Conservation (phyloP, 1,140 invertebrate genomes). For the Drosophila pseudoananassae region DNA sequence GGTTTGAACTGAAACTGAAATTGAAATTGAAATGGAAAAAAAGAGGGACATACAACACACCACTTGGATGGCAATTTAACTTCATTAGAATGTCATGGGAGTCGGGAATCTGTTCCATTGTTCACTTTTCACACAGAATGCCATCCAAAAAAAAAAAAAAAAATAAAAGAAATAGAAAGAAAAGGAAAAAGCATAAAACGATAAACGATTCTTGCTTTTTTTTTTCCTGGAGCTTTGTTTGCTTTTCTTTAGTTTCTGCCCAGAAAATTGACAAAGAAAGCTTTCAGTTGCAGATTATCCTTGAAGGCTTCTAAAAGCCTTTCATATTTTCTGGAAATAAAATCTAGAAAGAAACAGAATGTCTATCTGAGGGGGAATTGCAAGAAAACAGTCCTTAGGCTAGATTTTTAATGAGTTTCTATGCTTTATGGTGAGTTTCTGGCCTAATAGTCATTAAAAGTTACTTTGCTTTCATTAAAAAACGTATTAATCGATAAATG, state of each 20-base stretch:
- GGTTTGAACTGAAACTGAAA: conserved; percentile 27
- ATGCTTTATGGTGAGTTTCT: too few species aligned
- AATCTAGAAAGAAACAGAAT: not conserved
- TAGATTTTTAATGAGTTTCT: too few species aligned
- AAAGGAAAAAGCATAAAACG: conserved; percentile 17
- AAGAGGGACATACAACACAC: conserved; percentile 10
- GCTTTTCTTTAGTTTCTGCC: conserved; percentile 5
- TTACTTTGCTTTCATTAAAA: too few species aligned
- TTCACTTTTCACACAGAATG: conserved; percentile 6
- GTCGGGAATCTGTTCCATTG: conserved; percentile 18
- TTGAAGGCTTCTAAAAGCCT: not conserved
- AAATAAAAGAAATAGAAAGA: not conserved
- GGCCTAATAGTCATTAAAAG: not conserved
- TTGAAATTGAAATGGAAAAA: conserved; percentile 20
- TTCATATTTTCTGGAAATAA: not conserved
- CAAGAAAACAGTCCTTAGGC: too few species aligned
- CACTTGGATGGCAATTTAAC: conserved; percentile 52
- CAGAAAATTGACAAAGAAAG: not conserved
- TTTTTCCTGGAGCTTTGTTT: conserved; percentile 4
- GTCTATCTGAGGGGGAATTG: too few species aligned
- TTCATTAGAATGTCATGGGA: conserved; percentile 65
- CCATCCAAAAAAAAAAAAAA: conserved; percentile 4
- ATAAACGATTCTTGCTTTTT: conserved; percentile 12
- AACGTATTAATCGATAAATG: not conserved
- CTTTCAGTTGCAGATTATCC: conserved; percentile 12